Evolutionary conservation across 2,113 vertebrate species (phyloP), one percentile per base, ranked within the genome.

Genomic region (Prunella fulvescens): DNA sequence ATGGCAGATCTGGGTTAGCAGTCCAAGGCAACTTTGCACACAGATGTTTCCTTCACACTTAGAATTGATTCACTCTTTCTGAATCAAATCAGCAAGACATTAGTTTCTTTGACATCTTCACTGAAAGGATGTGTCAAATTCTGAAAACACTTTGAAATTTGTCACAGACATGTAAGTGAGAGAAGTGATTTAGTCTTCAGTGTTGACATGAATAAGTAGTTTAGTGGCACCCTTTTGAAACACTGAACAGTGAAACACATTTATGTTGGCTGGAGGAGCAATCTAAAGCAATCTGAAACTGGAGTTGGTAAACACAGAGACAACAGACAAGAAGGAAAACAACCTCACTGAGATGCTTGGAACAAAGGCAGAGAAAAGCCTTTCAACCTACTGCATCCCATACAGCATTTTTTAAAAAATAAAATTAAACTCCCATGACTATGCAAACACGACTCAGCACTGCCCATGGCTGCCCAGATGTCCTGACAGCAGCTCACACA

Each of bases 11-110:
- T 54, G 23, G 39, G 14, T 71, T 71, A 60, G 64, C 56, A 47
- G 6, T 47, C 33, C 29, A 33, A 83, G 57, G 86, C 47, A 33
- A 23, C 88, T 81, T 62, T 48, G 72, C 69, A 66, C 82, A 71
- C 29, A 74, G 44, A 40, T 5, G 22, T 58, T 77, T 44, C 58
- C 83, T 94, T 93, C 86, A 92, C 92, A 79, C 83, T 88, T 71
- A 0, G 65, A 81, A 92, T 88, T 78, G 81, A 93, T 95, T 94
- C 80, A 19, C 50, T 86, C 88, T 66, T 83, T 40, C 81, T 81
- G 91, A 90, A 92, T 94, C 88, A 88, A 74, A 93, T 88, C 94
- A 96, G 56, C 90, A 81, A 91, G 74, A 69, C 85, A 71, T 95
- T 79, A 84, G 61, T 60, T 87, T 53, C 85, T 65, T 58, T 78